These are phyloP conservation scores for Andrena marginata DNA, from an alignment of 2,888 invertebrate species.

Conservation along the genomic window DNA sequence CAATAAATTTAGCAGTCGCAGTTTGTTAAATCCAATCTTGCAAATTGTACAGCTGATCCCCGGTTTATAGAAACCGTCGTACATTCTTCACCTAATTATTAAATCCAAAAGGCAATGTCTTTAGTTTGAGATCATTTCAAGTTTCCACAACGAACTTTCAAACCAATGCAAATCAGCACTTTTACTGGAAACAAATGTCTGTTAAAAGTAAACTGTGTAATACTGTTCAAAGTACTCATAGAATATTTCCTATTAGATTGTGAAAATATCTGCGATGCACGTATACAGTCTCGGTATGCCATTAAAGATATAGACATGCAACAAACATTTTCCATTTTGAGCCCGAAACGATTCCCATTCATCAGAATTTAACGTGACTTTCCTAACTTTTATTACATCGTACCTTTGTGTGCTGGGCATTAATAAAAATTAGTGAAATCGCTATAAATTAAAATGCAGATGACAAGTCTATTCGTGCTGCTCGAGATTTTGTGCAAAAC, in stretches of 20 bases:
- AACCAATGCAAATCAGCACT: background rate
- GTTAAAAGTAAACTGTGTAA: too few species aligned
- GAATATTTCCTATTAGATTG: background rate
- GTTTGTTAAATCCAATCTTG: constrained; percentile 8
- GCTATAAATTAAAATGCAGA: constrained; percentile 31
- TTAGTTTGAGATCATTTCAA: background rate
- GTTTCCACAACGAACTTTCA: background rate
- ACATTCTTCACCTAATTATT: background rate
- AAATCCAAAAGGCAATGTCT: background rate
- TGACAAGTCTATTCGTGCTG: constrained; percentile 14
- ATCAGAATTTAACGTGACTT: constrained; percentile 31
- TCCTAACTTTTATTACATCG: constrained; percentile 25
- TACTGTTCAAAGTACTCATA: background rate
- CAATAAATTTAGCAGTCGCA: background rate
- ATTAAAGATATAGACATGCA: constrained; percentile 5
- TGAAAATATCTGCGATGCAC: background rate
- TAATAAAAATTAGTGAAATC: constrained; percentile 34
- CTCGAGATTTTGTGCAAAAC: too few species aligned
- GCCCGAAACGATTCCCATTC: constrained; percentile 40
- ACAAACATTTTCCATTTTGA: constrained; percentile 39
- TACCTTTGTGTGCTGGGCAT: background rate
- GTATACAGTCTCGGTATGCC: background rate
- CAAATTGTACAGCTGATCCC: background rate
- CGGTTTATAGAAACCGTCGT: background rate
- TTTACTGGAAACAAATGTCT: background rate